Evolutionary conservation across 1,140 invertebrate species (phyloP).

Genomic region (Drosophila seguyi): DNA sequence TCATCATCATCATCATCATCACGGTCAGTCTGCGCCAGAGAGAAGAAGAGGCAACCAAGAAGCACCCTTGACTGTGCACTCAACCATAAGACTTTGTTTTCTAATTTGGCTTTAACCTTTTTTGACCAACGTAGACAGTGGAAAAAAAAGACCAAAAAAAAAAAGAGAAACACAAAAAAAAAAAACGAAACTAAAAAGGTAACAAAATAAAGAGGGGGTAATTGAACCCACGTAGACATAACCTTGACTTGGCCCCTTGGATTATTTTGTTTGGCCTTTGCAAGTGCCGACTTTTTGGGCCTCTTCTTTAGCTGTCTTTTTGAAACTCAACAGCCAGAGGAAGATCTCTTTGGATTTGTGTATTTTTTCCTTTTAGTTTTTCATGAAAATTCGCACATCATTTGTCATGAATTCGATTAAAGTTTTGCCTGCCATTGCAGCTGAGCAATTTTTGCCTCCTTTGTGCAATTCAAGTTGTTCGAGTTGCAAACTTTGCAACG

Average conservation of each 20-base stretch:
- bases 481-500: slow-evolving; percentile 14
- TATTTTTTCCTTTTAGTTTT: slow-evolving; percentile 10
- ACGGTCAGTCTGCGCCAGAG: slow-evolving; percentile 23
- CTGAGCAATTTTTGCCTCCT: slow-evolving; percentile 30
- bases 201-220: slow-evolving; percentile 45
- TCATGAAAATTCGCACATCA: slow-evolving; percentile 70
- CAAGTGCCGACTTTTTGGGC: slow-evolving; percentile 1
- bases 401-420: slow-evolving; percentile 82
- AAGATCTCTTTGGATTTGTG: slow-evolving; percentile 2
- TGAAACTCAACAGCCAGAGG: neutral
- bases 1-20: slow-evolving; percentile 28
- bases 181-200: slow-evolving; percentile 16
- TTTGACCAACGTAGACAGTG: slow-evolving; percentile 53
- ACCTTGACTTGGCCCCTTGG: slow-evolving; percentile 64
- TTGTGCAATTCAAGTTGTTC: slow-evolving; percentile 11
- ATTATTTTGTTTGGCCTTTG: slow-evolving; percentile 33
- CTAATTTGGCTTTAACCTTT: slow-evolving; percentile 78
- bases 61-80: slow-evolving; percentile 61
- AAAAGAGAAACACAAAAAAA: neutral
- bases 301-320: slow-evolving; percentile 1
- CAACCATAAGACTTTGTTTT: slow-evolving; percentile 78
- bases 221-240: slow-evolving; percentile 71
- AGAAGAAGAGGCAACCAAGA: slow-evolving; percentile 11
- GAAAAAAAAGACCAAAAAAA: slow-evolving; percentile 8
- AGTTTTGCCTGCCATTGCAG: slow-evolving; percentile 60